These are phyloP conservation scores for Philypnodon macrostomus DNA, from an alignment of 2,797 vertebrate species.

Conservation along the genomic window DNA sequence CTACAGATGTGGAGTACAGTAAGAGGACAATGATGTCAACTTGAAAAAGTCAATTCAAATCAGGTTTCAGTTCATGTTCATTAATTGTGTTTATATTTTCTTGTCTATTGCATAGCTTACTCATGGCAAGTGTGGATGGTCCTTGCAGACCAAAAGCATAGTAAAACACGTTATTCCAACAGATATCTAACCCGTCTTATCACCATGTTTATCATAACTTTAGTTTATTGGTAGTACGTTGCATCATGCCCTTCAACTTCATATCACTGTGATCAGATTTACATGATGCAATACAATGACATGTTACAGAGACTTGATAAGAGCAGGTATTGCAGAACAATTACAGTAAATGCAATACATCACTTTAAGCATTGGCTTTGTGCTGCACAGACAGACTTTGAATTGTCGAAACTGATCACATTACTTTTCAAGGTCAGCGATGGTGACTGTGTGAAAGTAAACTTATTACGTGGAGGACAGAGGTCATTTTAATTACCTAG, in stretches of 20 bases:
- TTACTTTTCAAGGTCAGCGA: not conserved
- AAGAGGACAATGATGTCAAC: too few relatives aligned
- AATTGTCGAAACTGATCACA: not conserved
- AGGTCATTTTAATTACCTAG: too few relatives aligned
- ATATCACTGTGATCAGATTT: conserved; percentile 37
- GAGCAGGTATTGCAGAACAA: conserved; percentile 16
- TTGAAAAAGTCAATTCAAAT: too few relatives aligned
- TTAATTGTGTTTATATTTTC: too few relatives aligned
- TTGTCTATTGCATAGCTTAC: too few relatives aligned
- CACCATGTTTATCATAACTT: conserved; percentile 17
- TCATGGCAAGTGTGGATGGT: too few relatives aligned
- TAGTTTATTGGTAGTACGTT: conserved; percentile 24
- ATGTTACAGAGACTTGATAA: conserved; percentile 7
- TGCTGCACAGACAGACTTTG: not conserved
- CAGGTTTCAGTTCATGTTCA: too few relatives aligned
- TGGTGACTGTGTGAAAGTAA: not conserved
- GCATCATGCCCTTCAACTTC: conserved; percentile 31
- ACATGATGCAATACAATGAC: conserved; percentile 47
- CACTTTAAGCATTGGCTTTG: not conserved
- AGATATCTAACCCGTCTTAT: conserved; percentile 8
- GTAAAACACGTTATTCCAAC: conserved; percentile 1
- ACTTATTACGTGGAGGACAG: not conserved
- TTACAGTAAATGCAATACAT: conserved; percentile 15
- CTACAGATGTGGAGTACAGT: too few relatives aligned
- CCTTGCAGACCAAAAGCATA: not conserved